A percentile compares a stretch with the other conserved stretches of the same genome.
Evolutionary conservation across 2,113 vertebrate genomes (phyloP).

Genomic region (rabbit (Oryctolagus cuniculus)): mOryCun1.1 NC_091433.1:103297501-103298000

Average conservation of each 20-base stretch:
- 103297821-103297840: neutral
- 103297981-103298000: too few species aligned
- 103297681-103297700: neutral
- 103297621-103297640: neutral
- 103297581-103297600: neutral
- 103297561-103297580: neutral
- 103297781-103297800: neutral
- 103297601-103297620: neutral
- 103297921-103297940: neutral
- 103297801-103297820: constrained; percentile 19
- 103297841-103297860: neutral
- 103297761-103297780: neutral
- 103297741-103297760: neutral
- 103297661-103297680: neutral
- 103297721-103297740: neutral
- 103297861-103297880: neutral
- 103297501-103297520: neutral
- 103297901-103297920: neutral
- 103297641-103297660: constrained; percentile 11
- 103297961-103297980: neutral
- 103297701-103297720: neutral
- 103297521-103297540: neutral
- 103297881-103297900: neutral
- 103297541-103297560: neutral
- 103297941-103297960: neutral